Conservation (phyloP, 2,888 invertebrate species). For the Mactromeris polynyma region DNA sequence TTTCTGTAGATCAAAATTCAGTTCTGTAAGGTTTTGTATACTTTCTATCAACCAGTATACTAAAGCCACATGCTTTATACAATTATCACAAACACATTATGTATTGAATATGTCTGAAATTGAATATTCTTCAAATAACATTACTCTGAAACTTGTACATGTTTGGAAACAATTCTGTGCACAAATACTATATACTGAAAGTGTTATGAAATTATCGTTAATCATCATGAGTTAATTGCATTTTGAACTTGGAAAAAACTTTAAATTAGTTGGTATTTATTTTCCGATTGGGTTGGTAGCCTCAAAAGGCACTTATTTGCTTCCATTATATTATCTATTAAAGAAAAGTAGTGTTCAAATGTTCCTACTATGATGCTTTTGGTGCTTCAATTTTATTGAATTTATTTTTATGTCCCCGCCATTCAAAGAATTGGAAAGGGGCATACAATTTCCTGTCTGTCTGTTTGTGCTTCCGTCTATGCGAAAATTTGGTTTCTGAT, state of each 20-base stretch:
- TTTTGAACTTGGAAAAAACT: not conserved
- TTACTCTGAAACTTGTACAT: too few relatives aligned
- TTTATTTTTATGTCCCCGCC: not conserved
- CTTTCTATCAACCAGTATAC: not conserved
- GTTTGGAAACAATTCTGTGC: too few relatives aligned
- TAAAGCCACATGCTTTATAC: not conserved
- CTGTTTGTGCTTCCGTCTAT: too few relatives aligned
- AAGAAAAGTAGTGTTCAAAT: not conserved
- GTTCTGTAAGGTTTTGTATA: not conserved
- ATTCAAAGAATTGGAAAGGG: too few relatives aligned
- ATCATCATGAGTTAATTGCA: too few relatives aligned
- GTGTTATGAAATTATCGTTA: too few relatives aligned
- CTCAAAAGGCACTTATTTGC: not conserved
- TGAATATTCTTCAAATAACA: too few relatives aligned
- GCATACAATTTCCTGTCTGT: too few relatives aligned
- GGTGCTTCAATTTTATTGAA: constrained; percentile 3
- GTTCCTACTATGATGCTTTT: not conserved
- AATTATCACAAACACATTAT: too few relatives aligned
- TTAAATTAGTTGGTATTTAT: not conserved
- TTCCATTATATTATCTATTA: not conserved
- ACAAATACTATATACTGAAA: too few relatives aligned
- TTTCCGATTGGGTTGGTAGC: not conserved
- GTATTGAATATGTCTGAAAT: too few relatives aligned
- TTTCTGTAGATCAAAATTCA: not conserved
- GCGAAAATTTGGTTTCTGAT: too few relatives aligned